A percentile compares a stretch with the other conserved stretches of the same genome.
Conservation (phyloP, 2,888 invertebrate species). For the Megastigmus dorsalis region DNA sequence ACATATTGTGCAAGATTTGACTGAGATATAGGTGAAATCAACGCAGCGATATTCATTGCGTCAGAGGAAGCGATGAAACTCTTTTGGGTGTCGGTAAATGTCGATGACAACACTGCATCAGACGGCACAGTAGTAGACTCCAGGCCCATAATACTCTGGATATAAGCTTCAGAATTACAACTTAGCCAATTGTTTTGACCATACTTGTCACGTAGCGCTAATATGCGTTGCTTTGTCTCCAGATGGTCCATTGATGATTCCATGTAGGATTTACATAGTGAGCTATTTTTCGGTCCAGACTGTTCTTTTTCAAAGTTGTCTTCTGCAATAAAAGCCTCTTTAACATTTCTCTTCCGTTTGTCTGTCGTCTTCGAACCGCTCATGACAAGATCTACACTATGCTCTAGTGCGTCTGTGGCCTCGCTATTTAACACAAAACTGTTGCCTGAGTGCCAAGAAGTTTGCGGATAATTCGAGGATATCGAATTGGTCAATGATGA, state of each 20-base stretch:
- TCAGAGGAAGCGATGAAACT: not conserved
- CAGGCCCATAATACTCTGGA: slow-evolving; percentile 78
- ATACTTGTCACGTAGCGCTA: slow-evolving; percentile 77
- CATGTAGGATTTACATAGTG: slow-evolving; percentile 61
- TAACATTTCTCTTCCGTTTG: slow-evolving; percentile 67
- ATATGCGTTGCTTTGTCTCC: slow-evolving; percentile 78
- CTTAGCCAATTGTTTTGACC: slow-evolving; percentile 80
- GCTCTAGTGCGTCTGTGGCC: not conserved
- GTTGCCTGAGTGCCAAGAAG: not conserved
- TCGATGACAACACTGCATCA: slow-evolving; percentile 47
- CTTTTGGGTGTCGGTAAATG: slow-evolving; percentile 45
- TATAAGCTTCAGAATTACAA: slow-evolving; percentile 75
- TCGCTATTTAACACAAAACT: slow-evolving; percentile 1
- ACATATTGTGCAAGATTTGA: not conserved
- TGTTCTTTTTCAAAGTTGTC: slow-evolving; percentile 73
- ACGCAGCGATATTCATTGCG: not conserved
- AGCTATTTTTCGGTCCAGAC: slow-evolving; percentile 59
- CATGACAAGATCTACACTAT: not conserved
- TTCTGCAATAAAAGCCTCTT: slow-evolving; percentile 74
- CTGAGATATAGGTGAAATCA: slow-evolving; percentile 25
- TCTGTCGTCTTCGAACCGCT: no score
- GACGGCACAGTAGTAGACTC: slow-evolving; percentile 62
- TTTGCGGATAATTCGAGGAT: not conserved
- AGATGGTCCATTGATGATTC: slow-evolving; percentile 75
- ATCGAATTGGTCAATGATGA: not conserved